Conservation (phyloP, 2,888 invertebrate genomes). For the Polydesmus complanatus region DNA sequence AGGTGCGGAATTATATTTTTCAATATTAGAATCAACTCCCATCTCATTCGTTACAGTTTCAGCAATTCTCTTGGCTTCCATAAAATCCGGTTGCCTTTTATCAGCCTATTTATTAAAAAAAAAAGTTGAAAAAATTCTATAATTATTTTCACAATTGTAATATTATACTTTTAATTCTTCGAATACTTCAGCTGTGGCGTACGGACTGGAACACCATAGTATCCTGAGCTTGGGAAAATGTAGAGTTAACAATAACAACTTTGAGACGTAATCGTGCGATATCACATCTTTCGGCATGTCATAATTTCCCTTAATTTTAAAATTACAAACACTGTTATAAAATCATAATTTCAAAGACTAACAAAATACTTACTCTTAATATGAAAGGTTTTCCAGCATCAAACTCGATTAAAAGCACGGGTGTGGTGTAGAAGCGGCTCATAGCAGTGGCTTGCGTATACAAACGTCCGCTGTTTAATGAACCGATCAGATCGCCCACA, state of each 20-base stretch:
- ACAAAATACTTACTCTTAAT: constrained; percentile 64
- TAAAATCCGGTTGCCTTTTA: constrained; percentile 61
- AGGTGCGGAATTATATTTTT: constrained; percentile 55
- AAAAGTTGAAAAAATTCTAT: constrained; percentile 2
- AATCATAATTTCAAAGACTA: constrained; percentile 9
- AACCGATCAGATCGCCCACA: constrained; percentile 87
- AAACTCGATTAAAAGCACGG: constrained; percentile 88
- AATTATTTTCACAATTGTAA: constrained; percentile 10
- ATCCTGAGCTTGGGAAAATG: constrained; percentile 85
- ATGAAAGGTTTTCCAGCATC: constrained; percentile 85
- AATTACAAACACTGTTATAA: constrained; percentile 9
- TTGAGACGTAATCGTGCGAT: constrained; percentile 65
- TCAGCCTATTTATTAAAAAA: constrained; percentile 44
- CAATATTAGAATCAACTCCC: constrained; percentile 29
- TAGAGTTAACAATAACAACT: constrained; percentile 79
- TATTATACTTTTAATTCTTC: constrained; percentile 69
- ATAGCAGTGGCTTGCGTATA: constrained; percentile 91
- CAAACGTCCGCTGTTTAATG: constrained; percentile 82
- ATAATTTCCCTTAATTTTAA: constrained; percentile 48
- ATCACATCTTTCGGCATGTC: constrained; percentile 64
- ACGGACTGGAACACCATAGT: constrained; percentile 93
- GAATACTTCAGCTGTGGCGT: constrained; percentile 89
- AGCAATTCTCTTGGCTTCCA: constrained; percentile 56
- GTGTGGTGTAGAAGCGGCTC: constrained; percentile 73
- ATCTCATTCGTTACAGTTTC: constrained; percentile 39